Evolutionary conservation across 2,888 invertebrate species (phyloP).

Genomic region (Chrysolina haemoptera): DNA sequence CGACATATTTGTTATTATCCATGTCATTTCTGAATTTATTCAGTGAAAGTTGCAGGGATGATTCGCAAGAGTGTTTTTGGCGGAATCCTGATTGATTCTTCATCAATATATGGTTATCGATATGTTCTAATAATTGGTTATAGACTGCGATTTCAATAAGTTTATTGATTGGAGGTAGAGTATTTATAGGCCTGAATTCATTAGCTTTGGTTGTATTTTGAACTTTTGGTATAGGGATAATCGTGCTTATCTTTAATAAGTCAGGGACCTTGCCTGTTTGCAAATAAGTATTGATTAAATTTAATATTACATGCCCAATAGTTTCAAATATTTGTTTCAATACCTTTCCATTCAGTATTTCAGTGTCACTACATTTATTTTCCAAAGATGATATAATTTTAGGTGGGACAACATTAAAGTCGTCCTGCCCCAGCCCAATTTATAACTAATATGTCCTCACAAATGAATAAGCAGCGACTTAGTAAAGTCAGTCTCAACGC

Average conservation of each 20-base stretch:
- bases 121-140: constrained; percentile 18
- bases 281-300: neutral
- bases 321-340: constrained; percentile 11
- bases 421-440: no score
- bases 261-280: neutral
- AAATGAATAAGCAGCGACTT: no score
- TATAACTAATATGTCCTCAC: no score
- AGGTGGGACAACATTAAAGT: no score
- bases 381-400: neutral
- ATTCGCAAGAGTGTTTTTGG: no score
- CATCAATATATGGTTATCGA: constrained; percentile 24
- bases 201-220: neutral
- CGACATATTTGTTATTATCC: no score
- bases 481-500: no score
- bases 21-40: no score
- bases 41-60: no score
- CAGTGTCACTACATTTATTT: neutral
- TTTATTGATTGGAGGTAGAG: neutral
- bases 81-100: constrained; percentile 21
- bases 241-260: neutral
- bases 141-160: neutral
- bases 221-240: neutral
- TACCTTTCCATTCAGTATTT: constrained; percentile 4
- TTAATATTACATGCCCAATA: neutral
- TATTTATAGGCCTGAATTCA: constrained; percentile 1